A percentile compares a stretch with the other conserved stretches of the same genome.
Conservation (phyloP, 2,888 invertebrate genomes). For the Empis livida region DNA sequence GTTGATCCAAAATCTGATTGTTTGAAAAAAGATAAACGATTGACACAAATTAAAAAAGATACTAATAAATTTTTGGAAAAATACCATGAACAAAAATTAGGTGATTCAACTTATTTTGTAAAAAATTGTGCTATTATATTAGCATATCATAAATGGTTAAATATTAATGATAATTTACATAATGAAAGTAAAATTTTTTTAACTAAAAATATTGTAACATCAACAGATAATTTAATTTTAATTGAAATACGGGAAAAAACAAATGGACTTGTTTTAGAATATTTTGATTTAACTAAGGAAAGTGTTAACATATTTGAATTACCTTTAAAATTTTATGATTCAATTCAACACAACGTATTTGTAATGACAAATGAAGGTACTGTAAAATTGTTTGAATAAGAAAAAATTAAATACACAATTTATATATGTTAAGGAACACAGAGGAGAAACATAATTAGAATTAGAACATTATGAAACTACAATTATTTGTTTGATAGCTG, state of each 20-base stretch:
- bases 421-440: too few relatives aligned
- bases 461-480: too few relatives aligned
- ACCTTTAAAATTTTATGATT: background rate
- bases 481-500: too few relatives aligned
- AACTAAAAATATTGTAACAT: background rate
- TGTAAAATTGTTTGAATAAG: conserved; percentile 3
- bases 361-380: conserved; percentile 9
- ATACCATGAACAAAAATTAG: conserved; percentile 29
- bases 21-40: conserved; percentile 13
- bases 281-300: conserved; percentile 16
- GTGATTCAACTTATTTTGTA: conserved; percentile 31
- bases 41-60: conserved; percentile 25
- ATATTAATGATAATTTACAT: background rate
- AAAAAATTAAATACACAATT: background rate
- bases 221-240: conserved; percentile 15
- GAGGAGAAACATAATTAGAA: too few relatives aligned
- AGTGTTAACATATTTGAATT: background rate
- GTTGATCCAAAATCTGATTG: conserved; percentile 12
- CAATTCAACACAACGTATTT: conserved; percentile 6
- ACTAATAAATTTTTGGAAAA: conserved; percentile 23
- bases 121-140: conserved; percentile 29
- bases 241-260: conserved; percentile 27
- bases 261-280: conserved; percentile 26
- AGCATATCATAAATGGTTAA: conserved; percentile 30
- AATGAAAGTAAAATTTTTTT: background rate